phyloP scores from a whole-genome alignment of 1,140 invertebrate genomes.

The Megathymus violae region DNA sequence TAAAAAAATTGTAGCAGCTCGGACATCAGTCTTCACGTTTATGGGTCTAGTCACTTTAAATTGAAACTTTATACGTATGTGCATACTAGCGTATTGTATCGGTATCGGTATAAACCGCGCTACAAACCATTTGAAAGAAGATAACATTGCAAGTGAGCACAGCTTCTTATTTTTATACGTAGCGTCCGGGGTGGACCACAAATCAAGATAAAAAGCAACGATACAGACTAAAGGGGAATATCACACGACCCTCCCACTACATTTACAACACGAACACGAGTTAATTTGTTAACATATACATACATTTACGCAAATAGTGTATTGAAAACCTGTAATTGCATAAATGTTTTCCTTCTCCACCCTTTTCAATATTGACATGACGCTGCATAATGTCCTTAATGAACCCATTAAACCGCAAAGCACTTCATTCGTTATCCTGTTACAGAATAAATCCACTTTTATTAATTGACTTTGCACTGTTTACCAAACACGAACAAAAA shows the following conservation, averaged over 20 bases:
- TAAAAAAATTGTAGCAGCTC: too few relatives aligned
- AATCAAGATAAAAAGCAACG: slow-evolving; percentile 72
- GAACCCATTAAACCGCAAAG: slow-evolving; percentile 21
- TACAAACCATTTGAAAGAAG: too few relatives aligned
- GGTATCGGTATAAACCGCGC: too few relatives aligned
- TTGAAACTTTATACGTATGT: too few relatives aligned
- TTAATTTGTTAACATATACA: slow-evolving; percentile 23
- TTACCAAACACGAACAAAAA: neutral
- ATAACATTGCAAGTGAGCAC: slow-evolving; percentile 56
- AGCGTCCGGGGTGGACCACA: slow-evolving; percentile 62
- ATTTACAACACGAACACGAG: slow-evolving; percentile 12
- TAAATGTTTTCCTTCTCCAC: slow-evolving; percentile 25
- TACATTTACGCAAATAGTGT: neutral
- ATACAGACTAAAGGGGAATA: slow-evolving; percentile 53
- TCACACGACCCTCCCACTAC: slow-evolving; percentile 42
- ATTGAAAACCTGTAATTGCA: slow-evolving; percentile 26
- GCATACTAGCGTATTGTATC: too few relatives aligned
- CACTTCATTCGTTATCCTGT: slow-evolving; percentile 25
- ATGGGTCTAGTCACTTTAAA: too few relatives aligned
- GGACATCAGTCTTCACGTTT: too few relatives aligned
- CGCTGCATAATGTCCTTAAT: slow-evolving; percentile 27
- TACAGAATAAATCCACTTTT: slow-evolving; percentile 5
- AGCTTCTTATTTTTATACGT: slow-evolving; percentile 65
- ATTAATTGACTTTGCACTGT: slow-evolving; percentile 15
- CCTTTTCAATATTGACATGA: slow-evolving; percentile 17